A percentile compares a stretch with the other conserved stretches of the same genome.
These are phyloP conservation scores for Arnoldichthys spilopterus DNA, from an alignment of 2,797 vertebrate species.

Conservation along the genomic window DNA sequence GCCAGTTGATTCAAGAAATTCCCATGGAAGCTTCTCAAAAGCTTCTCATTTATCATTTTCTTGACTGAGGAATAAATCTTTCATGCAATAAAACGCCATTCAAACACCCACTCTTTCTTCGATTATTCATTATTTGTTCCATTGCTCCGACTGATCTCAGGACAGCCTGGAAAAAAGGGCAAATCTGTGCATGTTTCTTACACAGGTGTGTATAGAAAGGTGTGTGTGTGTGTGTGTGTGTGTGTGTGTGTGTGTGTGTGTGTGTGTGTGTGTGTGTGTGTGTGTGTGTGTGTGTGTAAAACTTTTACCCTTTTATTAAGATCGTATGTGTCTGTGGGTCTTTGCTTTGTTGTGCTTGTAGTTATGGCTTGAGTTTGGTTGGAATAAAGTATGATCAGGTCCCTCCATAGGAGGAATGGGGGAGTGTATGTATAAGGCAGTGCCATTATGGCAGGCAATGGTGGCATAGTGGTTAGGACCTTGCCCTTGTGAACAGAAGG, in stretches of 20 bases:
- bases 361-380: too few relatives aligned
- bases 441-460: too few relatives aligned
- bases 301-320: too few relatives aligned
- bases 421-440: too few relatives aligned
- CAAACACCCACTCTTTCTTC: background rate
- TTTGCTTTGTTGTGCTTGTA: too few relatives aligned
- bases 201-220: background rate
- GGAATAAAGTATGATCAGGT: too few relatives aligned
- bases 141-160: background rate
- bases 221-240: background rate
- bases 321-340: too few relatives aligned
- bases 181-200: constrained; percentile 1
- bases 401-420: too few relatives aligned
- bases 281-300: too few relatives aligned
- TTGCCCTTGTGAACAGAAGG: too few relatives aligned
- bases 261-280: too few relatives aligned
- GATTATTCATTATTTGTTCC: background rate
- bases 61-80: background rate
- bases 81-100: background rate
- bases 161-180: background rate
- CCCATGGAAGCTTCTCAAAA: constrained; percentile 25
- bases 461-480: too few relatives aligned
- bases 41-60: constrained; percentile 16
- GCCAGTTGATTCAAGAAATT: constrained; percentile 24
- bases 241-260: background rate